Evolutionary conservation across 2,797 vertebrate genomes (phyloP).

Genomic region (Cacajao melanocephalus): DNA sequence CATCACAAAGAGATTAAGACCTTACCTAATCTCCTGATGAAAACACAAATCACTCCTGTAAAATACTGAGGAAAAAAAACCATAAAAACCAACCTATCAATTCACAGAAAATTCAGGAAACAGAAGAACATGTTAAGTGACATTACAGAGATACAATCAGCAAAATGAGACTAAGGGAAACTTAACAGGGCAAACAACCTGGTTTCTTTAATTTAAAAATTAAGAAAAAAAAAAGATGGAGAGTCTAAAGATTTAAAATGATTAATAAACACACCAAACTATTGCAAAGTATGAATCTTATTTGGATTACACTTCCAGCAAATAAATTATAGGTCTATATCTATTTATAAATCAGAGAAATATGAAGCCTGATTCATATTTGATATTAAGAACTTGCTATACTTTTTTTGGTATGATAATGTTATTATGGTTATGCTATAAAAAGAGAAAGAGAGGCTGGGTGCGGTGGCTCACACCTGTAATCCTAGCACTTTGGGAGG

Average conservation of each 20-base stretch:
- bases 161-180: conserved; percentile 38
- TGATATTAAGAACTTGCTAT: not conserved
- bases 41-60: conserved; percentile 32
- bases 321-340: not conserved
- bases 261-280: conserved; percentile 9
- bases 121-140: conserved; percentile 2
- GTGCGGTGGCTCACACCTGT: too few species aligned
- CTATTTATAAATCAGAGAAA: conserved; percentile 20
- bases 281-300: not conserved
- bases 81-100: not conserved
- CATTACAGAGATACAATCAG: conserved; percentile 9
- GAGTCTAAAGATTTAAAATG: conserved; percentile 18
- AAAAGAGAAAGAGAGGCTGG: not conserved
- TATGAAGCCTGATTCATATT: not conserved
- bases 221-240: not conserved
- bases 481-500: too few species aligned
- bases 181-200: not conserved
- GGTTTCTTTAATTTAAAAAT: not conserved
- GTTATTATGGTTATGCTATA: not conserved
- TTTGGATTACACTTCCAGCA: not conserved
- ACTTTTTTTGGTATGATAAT: not conserved
- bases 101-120: not conserved
- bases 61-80: not conserved
- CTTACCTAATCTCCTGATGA: not conserved
- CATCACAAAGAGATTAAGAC: not conserved